phyloP scores from a whole-genome alignment of 1,140 invertebrate species.

The Drosophila bocki region DNA sequence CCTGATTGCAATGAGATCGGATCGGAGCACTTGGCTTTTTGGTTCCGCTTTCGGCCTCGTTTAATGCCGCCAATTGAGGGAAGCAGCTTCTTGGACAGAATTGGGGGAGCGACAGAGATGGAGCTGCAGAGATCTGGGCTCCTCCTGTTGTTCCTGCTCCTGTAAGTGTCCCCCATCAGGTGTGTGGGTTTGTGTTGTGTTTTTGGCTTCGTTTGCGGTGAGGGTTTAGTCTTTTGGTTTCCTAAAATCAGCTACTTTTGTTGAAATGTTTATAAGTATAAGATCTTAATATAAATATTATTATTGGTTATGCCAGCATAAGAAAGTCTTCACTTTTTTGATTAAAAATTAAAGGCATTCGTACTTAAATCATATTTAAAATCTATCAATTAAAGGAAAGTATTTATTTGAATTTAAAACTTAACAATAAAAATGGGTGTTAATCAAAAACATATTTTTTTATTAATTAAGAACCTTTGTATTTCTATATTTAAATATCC shows the following conservation, averaged over 20 bases:
- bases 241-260: constrained; percentile 8
- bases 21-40: constrained; percentile 28
- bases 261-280: not conserved
- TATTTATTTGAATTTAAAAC: too few relatives aligned
- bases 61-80: constrained; percentile 78
- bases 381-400: too few relatives aligned
- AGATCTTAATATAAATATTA: not conserved
- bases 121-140: constrained; percentile 29
- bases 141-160: constrained; percentile 29
- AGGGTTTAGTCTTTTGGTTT: constrained; percentile 1
- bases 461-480: not conserved
- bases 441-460: not conserved
- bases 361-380: too few relatives aligned
- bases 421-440: accelerated
- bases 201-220: not conserved
- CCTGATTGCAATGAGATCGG: constrained; percentile 34
- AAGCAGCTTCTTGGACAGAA: constrained; percentile 42
- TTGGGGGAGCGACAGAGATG: constrained; percentile 57
- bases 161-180: constrained; percentile 41
- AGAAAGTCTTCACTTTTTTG: not conserved
- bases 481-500: not conserved
- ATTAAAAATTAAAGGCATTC: too few relatives aligned
- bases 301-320: not conserved
- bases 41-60: constrained; percentile 57
- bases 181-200: constrained; percentile 25